phyloP scores from a whole-genome alignment of 2,113 vertebrate species.

The Neopipo cinnamomea region DNA sequence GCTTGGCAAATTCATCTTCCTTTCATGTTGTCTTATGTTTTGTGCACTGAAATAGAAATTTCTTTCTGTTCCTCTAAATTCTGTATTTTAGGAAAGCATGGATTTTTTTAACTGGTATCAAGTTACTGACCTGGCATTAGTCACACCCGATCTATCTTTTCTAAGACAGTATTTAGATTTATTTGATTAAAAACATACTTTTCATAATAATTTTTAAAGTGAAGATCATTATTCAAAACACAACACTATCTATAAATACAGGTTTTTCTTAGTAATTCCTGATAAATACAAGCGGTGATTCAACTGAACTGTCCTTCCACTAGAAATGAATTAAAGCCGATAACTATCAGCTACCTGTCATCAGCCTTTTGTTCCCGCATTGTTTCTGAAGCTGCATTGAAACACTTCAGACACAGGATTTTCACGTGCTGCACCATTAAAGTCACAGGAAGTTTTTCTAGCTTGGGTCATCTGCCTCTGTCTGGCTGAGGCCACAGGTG shows the following conservation, averaged over 20 bases:
- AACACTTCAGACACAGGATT: background rate
- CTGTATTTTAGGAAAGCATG: background rate
- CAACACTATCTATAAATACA: background rate
- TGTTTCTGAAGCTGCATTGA: background rate
- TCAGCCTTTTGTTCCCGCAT: background rate
- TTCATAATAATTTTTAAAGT: background rate
- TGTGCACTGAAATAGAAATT: background rate
- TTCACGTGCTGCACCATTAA: background rate
- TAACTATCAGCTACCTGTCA: background rate
- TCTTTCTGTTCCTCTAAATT: background rate
- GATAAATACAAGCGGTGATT: background rate
- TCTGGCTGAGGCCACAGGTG: background rate
- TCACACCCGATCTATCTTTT: background rate
- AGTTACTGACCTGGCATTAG: background rate
- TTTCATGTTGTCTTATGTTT: background rate
- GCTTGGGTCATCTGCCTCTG: background rate
- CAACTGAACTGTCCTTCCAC: background rate
- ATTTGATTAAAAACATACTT: background rate
- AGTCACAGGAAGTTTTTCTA: background rate
- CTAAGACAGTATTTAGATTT: background rate
- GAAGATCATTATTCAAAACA: background rate
- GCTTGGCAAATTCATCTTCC: background rate
- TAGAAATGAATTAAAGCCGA: background rate
- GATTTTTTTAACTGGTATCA: background rate
- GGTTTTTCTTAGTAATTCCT: background rate